Evolutionary conservation across 2,113 vertebrate species (phyloP).

Genomic region (Crotophaga sulcirostris): DNA sequence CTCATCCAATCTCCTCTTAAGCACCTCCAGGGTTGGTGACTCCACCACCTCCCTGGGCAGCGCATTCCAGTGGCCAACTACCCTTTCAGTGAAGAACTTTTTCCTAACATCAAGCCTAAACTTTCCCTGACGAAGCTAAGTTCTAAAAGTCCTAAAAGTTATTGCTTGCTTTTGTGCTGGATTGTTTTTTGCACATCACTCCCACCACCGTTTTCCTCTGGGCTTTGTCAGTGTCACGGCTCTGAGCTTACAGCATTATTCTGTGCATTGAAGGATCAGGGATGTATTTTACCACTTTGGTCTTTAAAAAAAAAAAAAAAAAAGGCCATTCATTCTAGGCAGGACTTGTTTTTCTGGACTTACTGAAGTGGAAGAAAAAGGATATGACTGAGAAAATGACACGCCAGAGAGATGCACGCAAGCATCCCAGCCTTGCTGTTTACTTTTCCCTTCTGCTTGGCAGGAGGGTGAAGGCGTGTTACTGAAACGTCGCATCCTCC

Average conservation of each 20-base stretch:
- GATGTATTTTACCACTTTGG: neutral
- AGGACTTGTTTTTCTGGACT: conserved; percentile 36
- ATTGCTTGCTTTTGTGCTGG: neutral
- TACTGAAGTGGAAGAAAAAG: neutral
- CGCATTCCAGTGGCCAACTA: too few species aligned
- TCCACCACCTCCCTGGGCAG: too few species aligned
- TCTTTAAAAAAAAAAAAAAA: neutral
- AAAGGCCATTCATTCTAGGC: neutral
- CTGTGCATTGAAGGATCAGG: neutral
- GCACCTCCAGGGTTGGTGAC: too few species aligned
- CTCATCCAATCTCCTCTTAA: too few species aligned
- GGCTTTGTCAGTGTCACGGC: neutral
- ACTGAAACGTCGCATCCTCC: neutral
- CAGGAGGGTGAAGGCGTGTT: neutral
- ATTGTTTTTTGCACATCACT: neutral
- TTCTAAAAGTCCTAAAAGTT: neutral
- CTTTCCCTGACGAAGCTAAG: too few species aligned
- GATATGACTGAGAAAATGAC: neutral
- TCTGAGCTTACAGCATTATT: neutral
- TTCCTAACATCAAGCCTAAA: too few species aligned
- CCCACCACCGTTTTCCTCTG: neutral
- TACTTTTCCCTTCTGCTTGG: neutral
- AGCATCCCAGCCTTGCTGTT: neutral
- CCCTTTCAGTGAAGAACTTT: too few species aligned
- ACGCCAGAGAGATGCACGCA: neutral